Evolutionary conservation across 2,113 vertebrate species (phyloP), one percentile per base, ranked within the genome.

Genomic region (Physeter macrocephalus): DNA sequence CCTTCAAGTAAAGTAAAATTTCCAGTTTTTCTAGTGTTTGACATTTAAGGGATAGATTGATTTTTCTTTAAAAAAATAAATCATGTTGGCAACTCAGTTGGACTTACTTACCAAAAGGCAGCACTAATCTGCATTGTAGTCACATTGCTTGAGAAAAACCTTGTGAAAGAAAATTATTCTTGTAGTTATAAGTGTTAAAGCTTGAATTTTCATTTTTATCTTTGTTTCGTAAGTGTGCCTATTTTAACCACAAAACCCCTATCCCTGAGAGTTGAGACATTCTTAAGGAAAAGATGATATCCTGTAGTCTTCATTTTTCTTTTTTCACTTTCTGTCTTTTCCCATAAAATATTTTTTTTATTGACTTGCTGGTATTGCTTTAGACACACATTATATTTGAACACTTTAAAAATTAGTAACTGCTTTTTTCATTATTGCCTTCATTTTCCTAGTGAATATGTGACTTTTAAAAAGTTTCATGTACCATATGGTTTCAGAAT

Each of bases 31-130:
- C 61, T 84, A 43, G 11, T 88, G 20, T 92, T 93, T 88, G n/a
- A 84, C 34, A 57, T 87, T 93, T 88, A 88, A 81, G 14, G 6
- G 11, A 43, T 54, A 67, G 9, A 43, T 66, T 90, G 25, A 66
- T 88, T 86, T 89, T 96, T 84, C 43, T 81, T 95, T 52, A 54
- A 94, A 62, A 92, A 36, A 67, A 39, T 49, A 78, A 93, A 62
- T 87, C 10, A 43, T 34, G 1, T 86, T 94, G 46, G 31, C 54
- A 61, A 29, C 36, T 81, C 46, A 88, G 9, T 59, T 69, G 29
- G 27, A 75, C 67, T 91, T 64, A 49, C 2, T 91, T 66, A 59
- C 2, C 2, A 66, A 67, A 94, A 88, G 13, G 18, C 25, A 43
- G 29, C 31, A 18, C n/a, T 86, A 61, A 59, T 93, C 29, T 86